Percentiles rank a stretch among this genome's conserved stretches.
Evolutionary conservation across 2,113 vertebrate species (phyloP).

Genomic region (Natator depressus): DNA sequence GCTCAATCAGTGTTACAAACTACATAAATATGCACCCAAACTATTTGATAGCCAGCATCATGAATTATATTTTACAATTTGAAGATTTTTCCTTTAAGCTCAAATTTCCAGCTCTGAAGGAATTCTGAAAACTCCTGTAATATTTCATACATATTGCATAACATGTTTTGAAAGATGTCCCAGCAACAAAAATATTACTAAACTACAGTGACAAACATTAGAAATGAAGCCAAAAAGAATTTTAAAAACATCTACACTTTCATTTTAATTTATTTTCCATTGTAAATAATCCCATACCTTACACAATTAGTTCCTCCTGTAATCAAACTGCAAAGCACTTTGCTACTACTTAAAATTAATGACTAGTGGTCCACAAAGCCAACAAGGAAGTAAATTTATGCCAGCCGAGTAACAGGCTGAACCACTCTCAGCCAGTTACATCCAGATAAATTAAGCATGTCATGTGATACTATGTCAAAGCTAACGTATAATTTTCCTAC

Average conservation of each 20-base stretch:
- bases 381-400: constrained; percentile 17
- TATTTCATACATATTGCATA: background rate
- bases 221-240: constrained; percentile 26
- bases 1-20: background rate
- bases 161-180: background rate
- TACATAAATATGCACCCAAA: background rate
- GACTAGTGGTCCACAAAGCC: constrained; percentile 51
- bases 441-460: constrained; percentile 34
- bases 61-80: background rate
- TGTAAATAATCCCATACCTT: background rate
- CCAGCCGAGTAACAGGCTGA: constrained; percentile 42
- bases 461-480: constrained; percentile 10
- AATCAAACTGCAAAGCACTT: constrained; percentile 20
- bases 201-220: background rate
- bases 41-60: background rate
- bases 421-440: constrained; percentile 34
- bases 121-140: constrained; percentile 9
- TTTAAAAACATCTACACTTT: background rate
- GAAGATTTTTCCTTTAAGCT: background rate
- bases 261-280: background rate
- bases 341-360: constrained; percentile 1
- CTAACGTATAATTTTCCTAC: constrained; percentile 56
- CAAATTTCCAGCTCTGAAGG: background rate
- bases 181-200: background rate
- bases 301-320: constrained; percentile 43